Conservation (phyloP, 2,797 vertebrate genomes). For the Kryptopterus vitreolus region DNA sequence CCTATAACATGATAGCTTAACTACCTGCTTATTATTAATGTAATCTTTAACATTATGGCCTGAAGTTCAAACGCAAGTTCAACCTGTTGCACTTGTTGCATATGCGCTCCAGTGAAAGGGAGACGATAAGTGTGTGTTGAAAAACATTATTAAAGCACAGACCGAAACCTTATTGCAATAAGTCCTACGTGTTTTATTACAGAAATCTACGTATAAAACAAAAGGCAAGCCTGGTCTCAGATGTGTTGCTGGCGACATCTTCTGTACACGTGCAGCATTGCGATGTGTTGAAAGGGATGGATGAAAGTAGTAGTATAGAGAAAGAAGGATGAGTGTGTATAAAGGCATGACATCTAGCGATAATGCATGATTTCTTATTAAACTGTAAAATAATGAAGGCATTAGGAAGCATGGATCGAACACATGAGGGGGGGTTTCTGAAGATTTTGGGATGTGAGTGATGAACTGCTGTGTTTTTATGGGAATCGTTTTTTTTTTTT, state of each 20-base stretch:
- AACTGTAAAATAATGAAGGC: constrained; percentile 27
- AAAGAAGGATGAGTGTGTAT: constrained; percentile 23
- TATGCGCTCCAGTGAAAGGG: background rate
- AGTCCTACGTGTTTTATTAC: too few relatives aligned
- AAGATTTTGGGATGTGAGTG: constrained; percentile 10
- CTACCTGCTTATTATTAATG: background rate
- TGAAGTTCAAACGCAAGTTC: too few relatives aligned
- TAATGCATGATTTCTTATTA: constrained; percentile 37
- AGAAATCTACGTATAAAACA: too few relatives aligned
- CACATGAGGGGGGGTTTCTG: background rate
- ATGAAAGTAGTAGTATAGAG: background rate
- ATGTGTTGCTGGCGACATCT: constrained; percentile 8
- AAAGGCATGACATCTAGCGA: constrained; percentile 46
- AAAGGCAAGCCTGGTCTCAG: background rate
- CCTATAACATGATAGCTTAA: background rate
- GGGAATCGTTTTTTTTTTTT: background rate
- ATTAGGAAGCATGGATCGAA: constrained; percentile 15
- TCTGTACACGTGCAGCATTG: background rate
- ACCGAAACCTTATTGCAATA: too few relatives aligned
- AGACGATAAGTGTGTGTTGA: constrained; percentile 1
- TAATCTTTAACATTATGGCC: background rate
- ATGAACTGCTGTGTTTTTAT: constrained; percentile 4
- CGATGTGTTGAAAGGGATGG: background rate
- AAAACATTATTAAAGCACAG: background rate
- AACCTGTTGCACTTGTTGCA: too few relatives aligned